phyloP scores from a whole-genome alignment of 2,888 invertebrate genomes.

The Candidula unifasciata region DNA sequence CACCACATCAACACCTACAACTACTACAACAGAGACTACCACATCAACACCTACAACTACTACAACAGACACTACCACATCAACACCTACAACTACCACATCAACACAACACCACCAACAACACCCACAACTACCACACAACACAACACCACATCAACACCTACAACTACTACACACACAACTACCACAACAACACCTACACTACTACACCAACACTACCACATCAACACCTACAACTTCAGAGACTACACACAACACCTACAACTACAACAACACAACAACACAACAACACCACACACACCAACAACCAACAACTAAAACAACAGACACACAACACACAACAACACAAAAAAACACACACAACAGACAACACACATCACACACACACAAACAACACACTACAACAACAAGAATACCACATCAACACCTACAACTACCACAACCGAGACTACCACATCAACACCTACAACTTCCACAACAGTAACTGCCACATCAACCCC shows the following conservation, averaged over 20 bases:
- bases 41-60: conserved; percentile 14
- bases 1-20: background rate
- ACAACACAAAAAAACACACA: too few species aligned
- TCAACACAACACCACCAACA: too few species aligned
- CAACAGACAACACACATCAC: too few species aligned
- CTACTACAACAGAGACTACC: background rate
- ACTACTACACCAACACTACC: too few species aligned
- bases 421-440: background rate
- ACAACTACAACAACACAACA: background rate
- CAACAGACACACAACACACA: too few species aligned
- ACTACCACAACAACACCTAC: too few species aligned
- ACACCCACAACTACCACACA: background rate
- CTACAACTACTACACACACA: background rate
- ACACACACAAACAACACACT: too few species aligned
- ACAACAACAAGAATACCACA: background rate
- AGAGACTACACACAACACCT: too few species aligned
- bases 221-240: too few species aligned
- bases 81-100: background rate
- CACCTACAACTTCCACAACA: background rate
- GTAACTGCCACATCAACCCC: background rate
- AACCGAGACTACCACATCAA: background rate
- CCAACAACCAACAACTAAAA: too few species aligned
- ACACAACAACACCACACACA: too few species aligned
- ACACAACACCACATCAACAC: conserved; percentile 17
- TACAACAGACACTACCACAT: background rate